Evolutionary conservation across 2,888 invertebrate species (phyloP), one percentile per base, ranked within the genome.

Genomic region (Nysson spinosus): DNA sequence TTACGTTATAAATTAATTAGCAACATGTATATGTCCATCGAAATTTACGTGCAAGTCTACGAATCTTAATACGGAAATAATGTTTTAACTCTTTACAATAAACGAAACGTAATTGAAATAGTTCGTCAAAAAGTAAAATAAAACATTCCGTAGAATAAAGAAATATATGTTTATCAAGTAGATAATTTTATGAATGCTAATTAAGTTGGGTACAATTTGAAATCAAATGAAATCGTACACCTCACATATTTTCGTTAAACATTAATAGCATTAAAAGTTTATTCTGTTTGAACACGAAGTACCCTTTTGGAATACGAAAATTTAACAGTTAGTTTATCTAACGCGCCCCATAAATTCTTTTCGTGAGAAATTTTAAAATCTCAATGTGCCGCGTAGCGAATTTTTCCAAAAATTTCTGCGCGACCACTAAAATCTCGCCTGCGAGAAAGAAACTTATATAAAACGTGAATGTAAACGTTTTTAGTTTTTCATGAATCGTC

Each of bases 371-470:
- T 11, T 57, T 43, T 50, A 62, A 58, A 62, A 62, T 12, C 32
- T 58, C 39, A 17, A 19, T 12, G 32, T 28, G 37, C 58, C 32
- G n/a, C 43, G 44, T 54, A 64, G 69, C 34, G 44, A 49, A 60
- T 60, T 39, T n/a, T 47, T 52, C 55, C 35, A 46, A 30, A 40
- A 30, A 20, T 50, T 56, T 32, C 26, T 58, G 30, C 12, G 39
- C 49, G 47, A 54, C 50, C 34, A 51, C 44, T 55, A 63, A 76
- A 72, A 77, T 83, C 83, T 83, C 82, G 82, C 83, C 81, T 47
- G 82, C 82, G 83, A 82, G 83, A 79, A 79, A 69, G 34, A 72
- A 70, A 67, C 52, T 39, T 40, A 39, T 62, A 51, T 54, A 61
- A 54, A 60, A 54, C 37, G 34, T 35, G 37, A 51, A 54, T 63